Evolutionary conservation across 2,113 vertebrate genomes (phyloP), one percentile per base, ranked within the genome.

Genomic region (Sander lucioperca): DNA sequence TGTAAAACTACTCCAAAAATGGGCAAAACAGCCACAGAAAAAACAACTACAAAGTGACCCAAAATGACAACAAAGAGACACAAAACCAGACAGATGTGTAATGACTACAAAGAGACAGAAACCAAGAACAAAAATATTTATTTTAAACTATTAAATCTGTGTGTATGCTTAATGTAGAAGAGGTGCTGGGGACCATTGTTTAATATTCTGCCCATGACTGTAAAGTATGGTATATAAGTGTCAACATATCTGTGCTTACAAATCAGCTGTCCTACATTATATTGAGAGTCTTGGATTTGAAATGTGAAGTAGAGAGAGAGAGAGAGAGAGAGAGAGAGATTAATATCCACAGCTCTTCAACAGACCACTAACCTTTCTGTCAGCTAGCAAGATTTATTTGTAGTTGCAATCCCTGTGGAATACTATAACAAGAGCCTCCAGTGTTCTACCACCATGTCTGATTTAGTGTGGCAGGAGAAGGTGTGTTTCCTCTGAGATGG

Each of bases 361-460:
- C 69, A 27, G 73, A 77, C 71, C 57, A 66, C 70, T 79, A 67
- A 14, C 59, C 63, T 83, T 16, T 69, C 74, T 82, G 82, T 87
- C 84, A 83, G 58, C 81, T 33, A 1, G 39, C 36, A 33, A 71
- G 72, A 88, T 91, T 84, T 89, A 84, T 88, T 56, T 72, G 72
- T 77, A 66, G 62, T 59, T 36, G 0, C 10, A 25, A 5, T 57
- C 80, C 63, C 80, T 74, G 56, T 69, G 82, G 82, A 78, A 72
- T 81, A 85, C 81, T 89, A 48, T 69, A 68, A 85, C 82, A 71
- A 1, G 5, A 75, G 76, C 56, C 58, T 80, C 65, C 66, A 50
- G 74, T 51, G 69, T 74, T 73, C 54, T 21, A 50, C 69, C 74
- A 73, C 66, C 77, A 56, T 23, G 27, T 87, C 65, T 83, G 80